Evolutionary conservation across 2,113 vertebrate species (phyloP).

Genomic region (Butorides virescens): DNA sequence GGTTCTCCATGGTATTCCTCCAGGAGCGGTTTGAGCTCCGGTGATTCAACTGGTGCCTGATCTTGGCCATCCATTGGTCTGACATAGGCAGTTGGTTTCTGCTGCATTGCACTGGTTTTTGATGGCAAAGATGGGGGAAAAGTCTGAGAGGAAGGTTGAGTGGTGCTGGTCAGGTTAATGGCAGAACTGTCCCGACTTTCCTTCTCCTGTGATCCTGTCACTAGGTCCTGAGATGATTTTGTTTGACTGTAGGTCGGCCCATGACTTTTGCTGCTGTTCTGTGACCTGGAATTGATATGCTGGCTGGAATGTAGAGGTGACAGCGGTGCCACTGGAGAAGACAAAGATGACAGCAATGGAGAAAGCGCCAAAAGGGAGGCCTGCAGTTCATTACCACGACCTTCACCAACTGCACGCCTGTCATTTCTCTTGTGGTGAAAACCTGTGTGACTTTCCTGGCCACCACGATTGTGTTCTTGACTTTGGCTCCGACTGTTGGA

Average conservation of each 20-base stretch:
- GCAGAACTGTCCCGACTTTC: constrained; percentile 63
- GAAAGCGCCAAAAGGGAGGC: constrained; percentile 56
- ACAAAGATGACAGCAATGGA: constrained; percentile 69
- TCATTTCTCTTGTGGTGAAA: constrained; percentile 55
- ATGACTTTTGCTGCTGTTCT: constrained; percentile 55
- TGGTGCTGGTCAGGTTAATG: constrained; percentile 60
- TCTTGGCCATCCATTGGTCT: constrained; percentile 96
- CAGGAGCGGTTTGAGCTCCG: constrained; percentile 83
- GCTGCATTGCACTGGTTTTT: constrained; percentile 82
- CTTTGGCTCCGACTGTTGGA: constrained; percentile 25
- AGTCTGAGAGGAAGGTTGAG: constrained; percentile 78
- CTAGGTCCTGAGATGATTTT: constrained; percentile 49
- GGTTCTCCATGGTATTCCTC: constrained; percentile 73
- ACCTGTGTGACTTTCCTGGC: constrained; percentile 19
- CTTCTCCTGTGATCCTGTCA: constrained; percentile 45
- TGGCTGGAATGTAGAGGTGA: constrained; percentile 84
- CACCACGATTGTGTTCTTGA: neutral
- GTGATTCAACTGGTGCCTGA: constrained; percentile 83
- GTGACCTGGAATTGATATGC: constrained; percentile 67
- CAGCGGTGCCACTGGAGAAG: constrained; percentile 72
- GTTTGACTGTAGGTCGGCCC: constrained; percentile 25
- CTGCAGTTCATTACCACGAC: neutral
- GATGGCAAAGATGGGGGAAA: constrained; percentile 83
- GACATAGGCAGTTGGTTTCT: constrained; percentile 94
- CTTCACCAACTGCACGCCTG: constrained; percentile 46